These are phyloP conservation scores for Parauchenoglanis ngamensis DNA, from an alignment of 2,797 vertebrate genomes.

Conservation along the genomic window DNA sequence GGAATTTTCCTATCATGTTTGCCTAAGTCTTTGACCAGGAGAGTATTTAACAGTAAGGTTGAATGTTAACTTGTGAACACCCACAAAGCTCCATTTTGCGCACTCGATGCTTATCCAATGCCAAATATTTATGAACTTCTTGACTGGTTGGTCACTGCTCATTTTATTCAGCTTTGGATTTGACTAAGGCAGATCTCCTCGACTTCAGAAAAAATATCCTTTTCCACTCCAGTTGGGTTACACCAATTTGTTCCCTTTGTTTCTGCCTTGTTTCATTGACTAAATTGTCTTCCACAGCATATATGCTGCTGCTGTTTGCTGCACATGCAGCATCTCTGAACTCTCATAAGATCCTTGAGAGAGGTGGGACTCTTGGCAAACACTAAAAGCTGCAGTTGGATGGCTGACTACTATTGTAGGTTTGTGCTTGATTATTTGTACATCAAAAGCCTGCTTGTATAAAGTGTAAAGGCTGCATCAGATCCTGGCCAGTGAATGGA, in stretches of 20 bases:
- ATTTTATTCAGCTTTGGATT: not conserved
- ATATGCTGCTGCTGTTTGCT: not conserved
- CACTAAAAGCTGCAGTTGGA: too few species aligned
- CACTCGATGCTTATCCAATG: not conserved
- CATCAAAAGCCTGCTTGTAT: not conserved
- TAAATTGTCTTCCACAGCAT: not conserved
- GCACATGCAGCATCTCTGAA: not conserved
- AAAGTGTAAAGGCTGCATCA: not conserved
- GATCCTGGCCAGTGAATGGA: not conserved
- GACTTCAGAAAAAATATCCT: not conserved
- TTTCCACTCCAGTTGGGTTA: not conserved
- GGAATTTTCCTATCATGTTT: not conserved
- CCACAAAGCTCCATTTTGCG: not conserved
- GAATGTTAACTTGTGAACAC: not conserved
- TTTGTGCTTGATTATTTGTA: not conserved
- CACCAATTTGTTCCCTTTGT: not conserved
- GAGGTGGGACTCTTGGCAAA: too few species aligned
- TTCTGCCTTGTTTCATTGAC: not conserved
- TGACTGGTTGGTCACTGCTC: not conserved
- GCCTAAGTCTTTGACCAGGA: not conserved
- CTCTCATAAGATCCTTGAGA: not conserved
- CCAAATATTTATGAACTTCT: not conserved
- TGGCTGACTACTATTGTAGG: not conserved
- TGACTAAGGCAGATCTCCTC: not conserved
- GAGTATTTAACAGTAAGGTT: not conserved